phyloP scores from a whole-genome alignment of 2,113 vertebrate species.

The Hassar affinis region DNA sequence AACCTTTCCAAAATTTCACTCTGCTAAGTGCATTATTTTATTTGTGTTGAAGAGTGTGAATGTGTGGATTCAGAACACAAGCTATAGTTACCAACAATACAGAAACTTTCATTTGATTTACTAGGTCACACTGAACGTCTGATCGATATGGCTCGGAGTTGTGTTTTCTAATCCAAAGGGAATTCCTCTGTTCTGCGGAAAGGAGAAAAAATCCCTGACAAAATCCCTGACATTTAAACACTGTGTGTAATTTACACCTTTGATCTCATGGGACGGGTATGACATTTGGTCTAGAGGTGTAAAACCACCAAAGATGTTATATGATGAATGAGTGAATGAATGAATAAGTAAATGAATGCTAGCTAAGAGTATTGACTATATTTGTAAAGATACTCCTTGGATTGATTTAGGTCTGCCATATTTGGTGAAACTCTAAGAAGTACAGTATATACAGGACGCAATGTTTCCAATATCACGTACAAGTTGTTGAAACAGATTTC shows the following conservation, averaged over 20 bases:
- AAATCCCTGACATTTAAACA: slow-evolving; percentile 5
- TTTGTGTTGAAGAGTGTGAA: neutral
- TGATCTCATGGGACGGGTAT: neutral
- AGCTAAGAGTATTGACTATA: neutral
- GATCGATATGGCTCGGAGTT: too few species aligned
- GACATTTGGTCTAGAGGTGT: slow-evolving; percentile 11
- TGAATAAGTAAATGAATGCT: neutral
- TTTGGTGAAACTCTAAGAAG: too few species aligned
- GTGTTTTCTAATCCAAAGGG: neutral
- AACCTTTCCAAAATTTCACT: neutral
- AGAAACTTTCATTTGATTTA: neutral
- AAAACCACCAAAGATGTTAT: neutral
- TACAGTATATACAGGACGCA: too few species aligned
- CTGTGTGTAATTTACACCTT: neutral
- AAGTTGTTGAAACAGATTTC: too few species aligned
- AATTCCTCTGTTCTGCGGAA: neutral
- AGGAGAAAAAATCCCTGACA: neutral
- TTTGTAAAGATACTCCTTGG: neutral
- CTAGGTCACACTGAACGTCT: neutral
- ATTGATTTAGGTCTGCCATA: neutral
- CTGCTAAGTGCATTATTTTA: too few species aligned
- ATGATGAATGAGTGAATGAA: neutral
- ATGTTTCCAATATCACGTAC: too few species aligned
- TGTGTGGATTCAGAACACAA: neutral
- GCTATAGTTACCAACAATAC: neutral